phyloP scores from a whole-genome alignment of 2,113 vertebrate species.

The Turdus rufiventris region DNA sequence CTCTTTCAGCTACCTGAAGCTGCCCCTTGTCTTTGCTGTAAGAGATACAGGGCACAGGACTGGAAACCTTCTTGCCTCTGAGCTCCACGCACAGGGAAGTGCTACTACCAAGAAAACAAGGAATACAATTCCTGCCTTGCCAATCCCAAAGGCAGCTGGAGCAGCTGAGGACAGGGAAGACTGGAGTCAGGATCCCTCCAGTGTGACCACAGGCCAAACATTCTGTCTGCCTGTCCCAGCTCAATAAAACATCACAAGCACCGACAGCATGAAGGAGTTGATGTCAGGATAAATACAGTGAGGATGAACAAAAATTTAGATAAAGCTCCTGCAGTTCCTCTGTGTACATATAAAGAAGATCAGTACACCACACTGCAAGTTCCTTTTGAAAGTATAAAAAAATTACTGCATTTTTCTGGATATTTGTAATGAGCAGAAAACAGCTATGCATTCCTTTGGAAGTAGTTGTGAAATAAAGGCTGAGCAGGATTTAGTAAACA shows the following conservation, averaged over 20 bases:
- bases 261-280: not conserved
- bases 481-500: not conserved
- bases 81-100: not conserved
- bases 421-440: not conserved
- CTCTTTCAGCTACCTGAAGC: not conserved
- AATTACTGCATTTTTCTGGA: not conserved
- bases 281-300: not conserved
- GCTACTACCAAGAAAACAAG: not conserved
- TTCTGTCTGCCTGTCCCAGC: not conserved
- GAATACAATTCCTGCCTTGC: not conserved
- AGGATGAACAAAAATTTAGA: not conserved
- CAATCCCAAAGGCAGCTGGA: not conserved
- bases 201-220: not conserved
- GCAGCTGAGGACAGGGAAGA: not conserved
- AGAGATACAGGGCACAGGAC: not conserved
- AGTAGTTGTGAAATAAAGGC: not conserved
- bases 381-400: not conserved
- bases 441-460: not conserved
- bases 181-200: not conserved
- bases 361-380: accelerated
- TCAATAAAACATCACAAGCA: not conserved
- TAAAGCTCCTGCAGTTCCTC: not conserved
- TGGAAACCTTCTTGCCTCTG: not conserved
- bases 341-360: not conserved
- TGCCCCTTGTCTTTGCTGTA: not conserved